A percentile compares a stretch with the other conserved stretches of the same genome.
Evolutionary conservation across 2,797 vertebrate genomes (phyloP).

Genomic region (Macrochelys suwanniensis): DNA sequence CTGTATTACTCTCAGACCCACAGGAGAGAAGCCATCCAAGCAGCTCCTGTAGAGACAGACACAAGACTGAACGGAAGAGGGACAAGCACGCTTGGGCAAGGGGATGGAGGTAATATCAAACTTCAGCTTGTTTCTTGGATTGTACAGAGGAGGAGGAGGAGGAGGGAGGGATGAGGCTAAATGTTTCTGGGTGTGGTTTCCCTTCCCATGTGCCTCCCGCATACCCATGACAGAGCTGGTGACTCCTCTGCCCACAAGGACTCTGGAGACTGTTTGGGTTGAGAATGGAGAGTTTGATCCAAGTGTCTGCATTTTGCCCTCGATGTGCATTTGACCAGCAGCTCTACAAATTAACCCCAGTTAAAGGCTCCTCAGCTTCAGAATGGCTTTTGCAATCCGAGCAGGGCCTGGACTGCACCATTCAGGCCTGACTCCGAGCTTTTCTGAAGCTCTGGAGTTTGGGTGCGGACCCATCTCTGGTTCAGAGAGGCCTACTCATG

Average conservation of each 20-base stretch:
- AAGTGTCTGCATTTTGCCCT: neutral
- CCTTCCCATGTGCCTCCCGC: neutral
- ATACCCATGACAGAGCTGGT: neutral
- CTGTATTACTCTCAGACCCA: neutral
- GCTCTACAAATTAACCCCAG: neutral
- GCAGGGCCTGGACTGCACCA: neutral
- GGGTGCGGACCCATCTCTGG: neutral
- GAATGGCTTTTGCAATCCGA: neutral
- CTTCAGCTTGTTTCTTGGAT: neutral
- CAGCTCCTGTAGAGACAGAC: neutral
- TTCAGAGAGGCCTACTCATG: neutral
- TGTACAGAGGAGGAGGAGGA: neutral
- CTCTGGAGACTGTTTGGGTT: neutral
- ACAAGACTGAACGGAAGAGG: neutral
- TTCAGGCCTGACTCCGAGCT: neutral
- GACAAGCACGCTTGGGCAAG: neutral
- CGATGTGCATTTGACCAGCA: neutral
- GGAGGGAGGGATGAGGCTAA: neutral
- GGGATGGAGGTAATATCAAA: neutral
- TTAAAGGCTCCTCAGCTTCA: neutral
- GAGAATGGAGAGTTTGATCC: neutral
- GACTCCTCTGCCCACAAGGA: neutral
- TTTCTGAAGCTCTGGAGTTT: neutral
- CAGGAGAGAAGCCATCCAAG: neutral
- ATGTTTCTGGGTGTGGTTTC: neutral